phyloP scores from a whole-genome alignment of 2,888 invertebrate species.

The Aphrophora alni region DNA sequence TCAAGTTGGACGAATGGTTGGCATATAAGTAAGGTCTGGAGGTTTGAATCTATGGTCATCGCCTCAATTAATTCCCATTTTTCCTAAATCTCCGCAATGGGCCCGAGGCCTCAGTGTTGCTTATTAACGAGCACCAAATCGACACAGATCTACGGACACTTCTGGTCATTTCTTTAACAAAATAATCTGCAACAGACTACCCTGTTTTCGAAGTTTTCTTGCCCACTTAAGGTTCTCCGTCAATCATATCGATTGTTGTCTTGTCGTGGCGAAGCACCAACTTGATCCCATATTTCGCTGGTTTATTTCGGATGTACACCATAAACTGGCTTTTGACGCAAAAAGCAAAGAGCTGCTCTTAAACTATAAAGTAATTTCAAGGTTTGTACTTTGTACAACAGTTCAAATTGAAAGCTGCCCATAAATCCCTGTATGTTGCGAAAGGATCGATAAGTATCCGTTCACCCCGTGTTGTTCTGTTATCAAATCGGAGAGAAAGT shows the following conservation, averaged over 20 bases:
- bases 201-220: background rate
- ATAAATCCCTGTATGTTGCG: background rate
- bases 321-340: background rate
- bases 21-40: too few relatives aligned
- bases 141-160: background rate
- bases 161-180: background rate
- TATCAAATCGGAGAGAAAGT: constrained; percentile 12
- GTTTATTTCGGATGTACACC: constrained; percentile 20
- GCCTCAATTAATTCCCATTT: too few relatives aligned
- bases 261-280: background rate
- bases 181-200: too few relatives aligned
- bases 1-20: too few relatives aligned
- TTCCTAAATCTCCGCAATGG: too few relatives aligned
- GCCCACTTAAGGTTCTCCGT: background rate
- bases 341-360: constrained; percentile 20
- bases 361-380: constrained; percentile 2
- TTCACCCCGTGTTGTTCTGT: background rate
- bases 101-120: too few relatives aligned
- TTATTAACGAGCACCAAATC: too few relatives aligned
- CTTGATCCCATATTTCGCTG: constrained; percentile 25
- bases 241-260: constrained; percentile 2
- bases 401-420: constrained; percentile 1
- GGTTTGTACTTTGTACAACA: constrained; percentile 14
- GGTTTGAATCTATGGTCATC: too few relatives aligned
- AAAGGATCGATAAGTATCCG: constrained; percentile 9